Conservation (phyloP, 2,113 vertebrate species). For the Pachyramphus minor region DNA sequence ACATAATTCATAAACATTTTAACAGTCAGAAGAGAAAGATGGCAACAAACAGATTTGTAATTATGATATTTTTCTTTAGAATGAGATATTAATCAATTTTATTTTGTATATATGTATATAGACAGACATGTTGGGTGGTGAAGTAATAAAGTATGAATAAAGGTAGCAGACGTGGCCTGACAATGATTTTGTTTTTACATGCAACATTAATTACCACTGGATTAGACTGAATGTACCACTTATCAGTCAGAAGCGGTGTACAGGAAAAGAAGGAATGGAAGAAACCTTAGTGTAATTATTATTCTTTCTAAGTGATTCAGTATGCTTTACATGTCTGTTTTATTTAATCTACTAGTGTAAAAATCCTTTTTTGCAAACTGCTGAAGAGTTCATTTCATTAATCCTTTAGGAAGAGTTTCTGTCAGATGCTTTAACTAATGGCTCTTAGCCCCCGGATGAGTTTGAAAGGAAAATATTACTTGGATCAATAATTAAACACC, state of each 20-base stretch:
- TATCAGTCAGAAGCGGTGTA: neutral
- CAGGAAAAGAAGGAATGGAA: neutral
- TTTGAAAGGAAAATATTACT: conserved; percentile 58
- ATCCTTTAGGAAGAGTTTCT: conserved; percentile 55
- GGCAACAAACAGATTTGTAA: neutral
- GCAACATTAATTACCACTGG: conserved; percentile 12
- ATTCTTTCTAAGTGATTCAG: neutral
- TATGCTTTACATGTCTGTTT: conserved; percentile 40
- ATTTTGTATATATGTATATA: neutral
- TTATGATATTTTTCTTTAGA: neutral
- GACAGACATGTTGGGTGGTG: neutral
- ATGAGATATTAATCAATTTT: neutral
- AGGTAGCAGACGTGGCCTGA: neutral
- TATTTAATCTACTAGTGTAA: conserved; percentile 46
- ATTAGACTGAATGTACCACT: neutral
- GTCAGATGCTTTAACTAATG: conserved; percentile 53
- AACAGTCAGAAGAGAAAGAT: neutral
- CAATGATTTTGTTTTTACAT: neutral
- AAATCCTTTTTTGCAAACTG: conserved; percentile 39
- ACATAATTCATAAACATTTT: neutral
- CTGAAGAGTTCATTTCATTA: conserved; percentile 60
- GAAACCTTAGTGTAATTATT: conserved; percentile 26
- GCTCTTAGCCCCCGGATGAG: conserved; percentile 1
- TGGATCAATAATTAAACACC: conserved; percentile 68
- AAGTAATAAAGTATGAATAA: neutral